These are phyloP conservation scores for Tridacna crocea DNA, from an alignment of 2,888 invertebrate genomes.

Conservation along the genomic window DNA sequence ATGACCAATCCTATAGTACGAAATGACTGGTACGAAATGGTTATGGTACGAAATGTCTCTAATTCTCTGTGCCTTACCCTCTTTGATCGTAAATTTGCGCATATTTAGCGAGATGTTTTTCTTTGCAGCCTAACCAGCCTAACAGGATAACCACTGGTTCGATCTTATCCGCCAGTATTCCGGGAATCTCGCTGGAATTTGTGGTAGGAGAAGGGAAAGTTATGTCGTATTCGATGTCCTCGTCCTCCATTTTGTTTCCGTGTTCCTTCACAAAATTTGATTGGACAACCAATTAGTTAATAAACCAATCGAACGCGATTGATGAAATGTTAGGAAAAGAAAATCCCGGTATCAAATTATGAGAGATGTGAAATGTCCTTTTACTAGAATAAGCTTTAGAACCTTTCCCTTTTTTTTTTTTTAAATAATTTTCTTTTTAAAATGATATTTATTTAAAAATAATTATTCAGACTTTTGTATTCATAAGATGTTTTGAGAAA, in stretches of 20 bases:
- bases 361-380: neutral
- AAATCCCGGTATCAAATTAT: neutral
- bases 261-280: constrained; percentile 5
- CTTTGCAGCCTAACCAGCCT: constrained; percentile 93
- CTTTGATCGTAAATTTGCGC: constrained; percentile 91
- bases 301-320: constrained; percentile 3
- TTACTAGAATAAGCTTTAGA: too few species aligned
- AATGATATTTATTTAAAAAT: too few species aligned
- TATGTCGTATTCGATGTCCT: constrained; percentile 78
- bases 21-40: too few species aligned
- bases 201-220: constrained; percentile 72
- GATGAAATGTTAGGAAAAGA: neutral
- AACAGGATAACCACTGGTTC: constrained; percentile 89
- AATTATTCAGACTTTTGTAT: too few species aligned
- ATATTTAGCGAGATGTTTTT: constrained; percentile 91
- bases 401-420: too few species aligned
- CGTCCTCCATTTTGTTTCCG: constrained; percentile 66
- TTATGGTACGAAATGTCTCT: too few species aligned
- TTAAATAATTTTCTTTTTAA: too few species aligned
- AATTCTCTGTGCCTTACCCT: constrained; percentile 87
- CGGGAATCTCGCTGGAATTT: constrained; percentile 42
- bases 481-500: too few species aligned
- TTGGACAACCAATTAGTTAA: constrained; percentile 17
- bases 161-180: constrained; percentile 43
- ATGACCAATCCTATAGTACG: too few species aligned